Evolutionary conservation across 2,113 vertebrate species (phyloP).

Genomic region (Arvicanthis niloticus): DNA sequence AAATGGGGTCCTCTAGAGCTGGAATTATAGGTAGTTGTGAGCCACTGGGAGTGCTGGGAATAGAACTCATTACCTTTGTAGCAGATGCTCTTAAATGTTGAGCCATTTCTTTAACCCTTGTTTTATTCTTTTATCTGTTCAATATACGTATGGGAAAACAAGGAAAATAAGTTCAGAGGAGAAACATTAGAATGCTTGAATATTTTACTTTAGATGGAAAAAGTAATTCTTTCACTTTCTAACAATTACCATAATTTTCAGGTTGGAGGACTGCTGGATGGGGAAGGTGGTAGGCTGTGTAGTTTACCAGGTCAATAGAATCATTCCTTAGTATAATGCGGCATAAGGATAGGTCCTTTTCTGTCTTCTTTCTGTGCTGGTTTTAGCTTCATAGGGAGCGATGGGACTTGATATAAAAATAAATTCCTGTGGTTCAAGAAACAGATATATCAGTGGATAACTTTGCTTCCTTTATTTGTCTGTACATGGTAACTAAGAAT

Average conservation of each 20-base stretch:
- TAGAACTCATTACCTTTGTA: not conserved
- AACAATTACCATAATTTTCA: constrained; percentile 13
- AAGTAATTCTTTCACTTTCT: not conserved
- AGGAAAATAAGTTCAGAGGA: not conserved
- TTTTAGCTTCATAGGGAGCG: not conserved
- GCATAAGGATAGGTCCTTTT: not conserved
- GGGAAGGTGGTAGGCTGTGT: not conserved
- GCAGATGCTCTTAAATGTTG: not conserved
- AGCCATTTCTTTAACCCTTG: not conserved
- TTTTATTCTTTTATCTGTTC: not conserved
- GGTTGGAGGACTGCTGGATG: not conserved
- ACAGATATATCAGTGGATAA: not conserved
- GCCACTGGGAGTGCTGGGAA: not conserved
- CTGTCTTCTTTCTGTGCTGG: not conserved
- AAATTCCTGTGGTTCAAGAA: not conserved
- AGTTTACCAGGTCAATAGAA: not conserved
- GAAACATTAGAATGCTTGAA: not conserved
- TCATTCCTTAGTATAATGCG: not conserved
- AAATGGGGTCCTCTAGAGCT: not conserved
- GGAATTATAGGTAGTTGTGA: not conserved
- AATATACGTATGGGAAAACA: not conserved
- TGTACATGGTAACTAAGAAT: not conserved
- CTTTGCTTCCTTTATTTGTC: constrained; percentile 19
- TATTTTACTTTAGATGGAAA: constrained; percentile 22
- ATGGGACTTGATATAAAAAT: not conserved